Conservation (phyloP, 2,113 vertebrate genomes). For the Sula dactylatra region DNA sequence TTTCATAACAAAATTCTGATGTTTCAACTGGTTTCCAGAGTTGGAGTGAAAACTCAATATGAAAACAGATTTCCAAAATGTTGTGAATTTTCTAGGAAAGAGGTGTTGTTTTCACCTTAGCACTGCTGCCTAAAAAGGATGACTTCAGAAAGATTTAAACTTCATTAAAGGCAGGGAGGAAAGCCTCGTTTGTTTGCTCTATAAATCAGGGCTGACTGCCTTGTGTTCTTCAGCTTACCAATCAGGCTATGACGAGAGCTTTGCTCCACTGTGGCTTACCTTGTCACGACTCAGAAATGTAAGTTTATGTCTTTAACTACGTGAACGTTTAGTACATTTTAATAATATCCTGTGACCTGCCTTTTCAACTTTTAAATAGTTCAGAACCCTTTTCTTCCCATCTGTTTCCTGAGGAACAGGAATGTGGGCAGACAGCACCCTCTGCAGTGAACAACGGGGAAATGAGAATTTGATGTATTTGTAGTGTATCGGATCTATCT, state of each 20-base stretch:
- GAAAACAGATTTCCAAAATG: not conserved
- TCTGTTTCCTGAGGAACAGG: not conserved
- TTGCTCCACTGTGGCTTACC: not conserved
- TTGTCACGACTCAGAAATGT: not conserved
- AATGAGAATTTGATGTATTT: not conserved
- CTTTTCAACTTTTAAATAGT: not conserved
- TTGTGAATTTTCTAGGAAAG: not conserved
- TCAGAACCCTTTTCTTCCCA: not conserved
- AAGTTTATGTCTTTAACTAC: not conserved
- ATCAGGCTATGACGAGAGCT: not conserved
- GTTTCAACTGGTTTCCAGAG: not conserved
- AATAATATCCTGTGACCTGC: not conserved
- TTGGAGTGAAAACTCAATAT: not conserved
- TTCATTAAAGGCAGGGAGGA: not conserved
- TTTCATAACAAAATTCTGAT: not conserved
- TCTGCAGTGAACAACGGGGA: not conserved
- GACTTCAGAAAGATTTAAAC: not conserved
- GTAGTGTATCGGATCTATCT: not conserved
- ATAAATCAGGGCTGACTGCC: not conserved
- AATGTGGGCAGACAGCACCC: constrained; percentile 35
- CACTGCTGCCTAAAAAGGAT: not conserved
- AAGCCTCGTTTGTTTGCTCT: not conserved
- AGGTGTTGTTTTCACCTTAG: not conserved
- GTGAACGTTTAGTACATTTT: not conserved
- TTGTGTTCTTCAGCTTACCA: not conserved